These are phyloP conservation scores for Labroides dimidiatus DNA, from an alignment of 2,797 vertebrate genomes.

Conservation along the genomic window DNA sequence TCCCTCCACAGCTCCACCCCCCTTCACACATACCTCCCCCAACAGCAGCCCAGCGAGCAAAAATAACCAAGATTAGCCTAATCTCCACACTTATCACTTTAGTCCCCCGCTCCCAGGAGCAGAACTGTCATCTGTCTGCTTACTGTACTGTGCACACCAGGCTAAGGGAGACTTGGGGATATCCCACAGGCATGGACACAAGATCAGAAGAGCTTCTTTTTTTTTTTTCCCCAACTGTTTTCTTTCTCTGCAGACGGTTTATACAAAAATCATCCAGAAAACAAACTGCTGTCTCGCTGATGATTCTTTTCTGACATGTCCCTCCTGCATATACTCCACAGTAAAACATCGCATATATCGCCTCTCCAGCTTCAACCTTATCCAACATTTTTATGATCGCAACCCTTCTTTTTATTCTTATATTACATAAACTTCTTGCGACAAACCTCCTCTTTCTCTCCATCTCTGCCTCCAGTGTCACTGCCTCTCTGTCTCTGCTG, in stretches of 20 bases:
- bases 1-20: background rate
- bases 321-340: background rate
- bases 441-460: slow-evolving; percentile 3
- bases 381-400: background rate
- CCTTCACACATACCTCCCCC: slow-evolving; percentile 8
- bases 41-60: slow-evolving; percentile 65
- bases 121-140: slow-evolving; percentile 74
- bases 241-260: slow-evolving; percentile 8
- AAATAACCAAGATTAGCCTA: slow-evolving; percentile 90
- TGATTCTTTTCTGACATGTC: too few species aligned
- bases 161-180: slow-evolving; percentile 52
- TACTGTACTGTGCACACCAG: slow-evolving; percentile 64
- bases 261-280: slow-evolving; percentile 21
- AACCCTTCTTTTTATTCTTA: background rate
- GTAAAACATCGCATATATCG: background rate
- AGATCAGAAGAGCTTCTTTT: slow-evolving; percentile 44
- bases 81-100: slow-evolving; percentile 84
- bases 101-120: slow-evolving; percentile 61
- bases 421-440: background rate
- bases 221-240: background rate
- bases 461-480: slow-evolving; percentile 21
- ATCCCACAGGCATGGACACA: slow-evolving; percentile 48
- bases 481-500: slow-evolving; percentile 31
- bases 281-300: too few species aligned
- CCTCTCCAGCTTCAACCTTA: background rate